Base-by-base conservation (phyloP, 2,888 invertebrate species). In the Xiphydria camelus region DNA sequence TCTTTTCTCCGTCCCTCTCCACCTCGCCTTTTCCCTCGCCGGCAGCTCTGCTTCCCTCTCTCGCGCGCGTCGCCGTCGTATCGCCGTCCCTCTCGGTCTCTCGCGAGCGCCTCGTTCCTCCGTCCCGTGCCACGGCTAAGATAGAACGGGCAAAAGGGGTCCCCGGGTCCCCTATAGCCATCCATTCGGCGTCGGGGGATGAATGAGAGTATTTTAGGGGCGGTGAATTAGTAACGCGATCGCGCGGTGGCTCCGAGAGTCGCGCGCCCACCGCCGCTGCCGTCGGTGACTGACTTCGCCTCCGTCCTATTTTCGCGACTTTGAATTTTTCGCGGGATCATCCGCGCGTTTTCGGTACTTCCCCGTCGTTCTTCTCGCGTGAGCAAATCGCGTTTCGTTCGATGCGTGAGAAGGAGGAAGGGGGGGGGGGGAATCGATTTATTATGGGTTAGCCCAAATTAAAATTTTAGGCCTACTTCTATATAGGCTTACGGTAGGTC, bases 141-240 rank as follows among this genome's bases (percentile, higher is more conserved):
- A 41, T 12, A 39, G 19, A 23, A 29, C 34, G 46, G 53, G 45
- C 33, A n/a, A 25, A 19, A 41, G 47, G 36, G 45, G 47, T 36
- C 41, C 36, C 35, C 42, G 49, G 47, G 47, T 49, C 45, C 47
- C 44, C 35, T 39, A 44, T 4, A 26, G 10, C 42, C 56, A 51
- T 52, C 51, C 49, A 34, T 35, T 43, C 52, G 51, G 35, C 47
- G 47, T 41, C 44, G 45, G 45, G 41, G 47, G 53, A 60, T 66
- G 62, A 65, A 66, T 65, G 64, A 53, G 43, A 54, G 55, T 64
- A 61, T 66, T 66, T 59, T 51, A 49, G 53, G 46, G 54, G 51
- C 57, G 50, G 40, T 64, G 61, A 64, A 66, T 66, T 62, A 62
- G 57, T 64, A 60, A 65, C 53, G 53, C 58, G 53, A 59, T 59